Evolutionary conservation across 2,888 invertebrate genomes (phyloP), one percentile per base, ranked within the genome.

Genomic region (Drosophila testacea): DNA sequence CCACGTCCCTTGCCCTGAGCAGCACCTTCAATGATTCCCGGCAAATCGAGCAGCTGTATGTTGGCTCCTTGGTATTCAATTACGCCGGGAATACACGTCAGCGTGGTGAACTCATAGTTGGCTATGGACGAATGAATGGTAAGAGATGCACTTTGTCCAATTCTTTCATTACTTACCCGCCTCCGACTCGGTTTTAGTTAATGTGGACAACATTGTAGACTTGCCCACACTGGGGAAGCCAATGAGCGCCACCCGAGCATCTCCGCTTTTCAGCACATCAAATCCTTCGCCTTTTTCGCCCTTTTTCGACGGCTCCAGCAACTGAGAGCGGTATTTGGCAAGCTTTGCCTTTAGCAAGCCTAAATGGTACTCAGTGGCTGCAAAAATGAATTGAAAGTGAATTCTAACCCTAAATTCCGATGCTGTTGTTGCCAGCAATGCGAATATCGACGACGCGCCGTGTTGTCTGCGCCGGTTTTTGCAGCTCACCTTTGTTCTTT

Each of bases 11-110:
- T 97, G 77, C 97, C 97, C 92, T 97, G 99, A 2, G 99, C 96
- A 75, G 99, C 99, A 67, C 99, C 99, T 94, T 99, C 99, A 92
- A 99, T 99, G 92, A 99, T 99, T 91, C 99, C 99, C 65, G 99
- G 99, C 91, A 99, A 94, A 95, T 99, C 99, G 0, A 99, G 95
- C 73, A 99, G 94, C 92, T 99, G 99, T 91, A 99, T 99, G 91
- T 98, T 98, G 39, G 99, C 99, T 47, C 99, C 99, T 91, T 98
- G 97, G 92, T 99, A 98, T 92, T 98, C 97, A 77, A 99, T 99
- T 1, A 99, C 99, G 56, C 99, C 99, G 4, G 99, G 99, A 89
- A 99, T 99, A 93, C 99, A 99, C 7, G 99, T 99, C 66, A 99
- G 93, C 0, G 99, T 99, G 73, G 99, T 99, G 93, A 99, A 99